phyloP scores from a whole-genome alignment of 2,888 invertebrate species.

The Agelastica alni region DNA sequence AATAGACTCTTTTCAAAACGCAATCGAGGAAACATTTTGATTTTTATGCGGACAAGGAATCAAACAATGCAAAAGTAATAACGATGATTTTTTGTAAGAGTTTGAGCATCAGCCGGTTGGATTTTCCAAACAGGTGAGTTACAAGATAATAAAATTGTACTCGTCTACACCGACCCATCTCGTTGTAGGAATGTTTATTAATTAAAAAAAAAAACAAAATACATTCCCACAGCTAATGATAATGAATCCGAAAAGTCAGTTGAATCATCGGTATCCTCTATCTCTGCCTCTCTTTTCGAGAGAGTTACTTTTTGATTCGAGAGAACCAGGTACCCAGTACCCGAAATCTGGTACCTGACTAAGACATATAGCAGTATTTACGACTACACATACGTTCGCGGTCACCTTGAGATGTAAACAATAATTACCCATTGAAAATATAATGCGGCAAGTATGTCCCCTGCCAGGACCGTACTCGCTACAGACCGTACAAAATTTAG shows the following conservation, averaged over 20 bases:
- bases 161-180: no score
- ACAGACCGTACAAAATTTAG: slow-evolving; percentile 10
- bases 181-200: no score
- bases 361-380: slow-evolving; percentile 53
- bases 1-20: no score
- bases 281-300: slow-evolving; percentile 4
- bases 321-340: slow-evolving; percentile 52
- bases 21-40: no score
- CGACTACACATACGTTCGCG: slow-evolving; percentile 51
- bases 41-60: no score
- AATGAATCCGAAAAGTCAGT: slow-evolving; percentile 29
- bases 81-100: no score
- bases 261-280: slow-evolving; percentile 28
- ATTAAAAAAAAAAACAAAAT: no score
- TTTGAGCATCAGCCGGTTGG: no score
- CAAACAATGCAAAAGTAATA: no score
- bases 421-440: slow-evolving; percentile 55
- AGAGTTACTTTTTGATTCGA: slow-evolving; percentile 41
- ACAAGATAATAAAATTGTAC: no score
- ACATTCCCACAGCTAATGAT: slow-evolving; percentile 18
- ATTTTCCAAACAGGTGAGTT: no score
- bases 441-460: slow-evolving; percentile 45
- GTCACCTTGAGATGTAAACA: slow-evolving; percentile 56
- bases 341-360: slow-evolving; percentile 49
- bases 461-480: slow-evolving; percentile 15